A percentile compares a stretch with the other conserved stretches of the same genome.
Evolutionary conservation across 1,140 invertebrate genomes (phyloP).

Genomic region (Acromyrmex charruanus): DNA sequence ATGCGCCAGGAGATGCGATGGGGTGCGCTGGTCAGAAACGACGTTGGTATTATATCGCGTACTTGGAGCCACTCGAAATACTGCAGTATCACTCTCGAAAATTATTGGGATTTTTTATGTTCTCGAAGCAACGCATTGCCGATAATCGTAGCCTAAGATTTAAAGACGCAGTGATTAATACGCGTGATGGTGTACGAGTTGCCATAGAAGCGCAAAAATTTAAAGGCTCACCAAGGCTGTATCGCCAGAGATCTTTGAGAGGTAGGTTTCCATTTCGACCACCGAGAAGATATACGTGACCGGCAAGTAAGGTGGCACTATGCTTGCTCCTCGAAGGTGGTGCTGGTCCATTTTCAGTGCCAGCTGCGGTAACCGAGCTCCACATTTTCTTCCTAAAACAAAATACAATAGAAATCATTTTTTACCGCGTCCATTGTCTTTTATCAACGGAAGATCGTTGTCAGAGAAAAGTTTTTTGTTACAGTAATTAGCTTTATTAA

Average conservation of each 20-base stretch:
- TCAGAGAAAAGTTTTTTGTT: background rate
- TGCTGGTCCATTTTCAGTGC: slow-evolving; percentile 87
- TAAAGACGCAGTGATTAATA: background rate
- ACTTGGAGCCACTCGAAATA: slow-evolving; percentile 44
- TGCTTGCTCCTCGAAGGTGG: slow-evolving; percentile 92
- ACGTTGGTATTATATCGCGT: slow-evolving; percentile 45
- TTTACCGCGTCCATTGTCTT: background rate
- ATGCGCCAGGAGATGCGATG: slow-evolving; percentile 57
- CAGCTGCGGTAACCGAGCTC: slow-evolving; percentile 88
- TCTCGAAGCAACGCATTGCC: background rate
- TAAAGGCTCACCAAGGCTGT: slow-evolving; percentile 90
- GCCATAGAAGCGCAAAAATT: background rate
- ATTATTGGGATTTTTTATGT: slow-evolving; percentile 75
- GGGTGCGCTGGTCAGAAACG: slow-evolving; percentile 75
- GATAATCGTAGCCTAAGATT: background rate
- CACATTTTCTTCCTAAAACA: slow-evolving; percentile 86
- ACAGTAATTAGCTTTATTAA: background rate
- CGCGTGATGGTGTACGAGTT: background rate
- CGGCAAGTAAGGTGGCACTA: slow-evolving; percentile 92
- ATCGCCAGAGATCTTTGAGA: slow-evolving; percentile 94
- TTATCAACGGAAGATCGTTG: background rate
- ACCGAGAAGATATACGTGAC: slow-evolving; percentile 93
- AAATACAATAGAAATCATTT: background rate
- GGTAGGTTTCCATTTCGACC: slow-evolving; percentile 94
- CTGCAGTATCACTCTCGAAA: slow-evolving; percentile 39